A percentile compares a stretch with the other conserved stretches of the same genome.
These are phyloP conservation scores for Tethea ocularis DNA, from an alignment of 2,888 invertebrate genomes.

Conservation along the genomic window DNA sequence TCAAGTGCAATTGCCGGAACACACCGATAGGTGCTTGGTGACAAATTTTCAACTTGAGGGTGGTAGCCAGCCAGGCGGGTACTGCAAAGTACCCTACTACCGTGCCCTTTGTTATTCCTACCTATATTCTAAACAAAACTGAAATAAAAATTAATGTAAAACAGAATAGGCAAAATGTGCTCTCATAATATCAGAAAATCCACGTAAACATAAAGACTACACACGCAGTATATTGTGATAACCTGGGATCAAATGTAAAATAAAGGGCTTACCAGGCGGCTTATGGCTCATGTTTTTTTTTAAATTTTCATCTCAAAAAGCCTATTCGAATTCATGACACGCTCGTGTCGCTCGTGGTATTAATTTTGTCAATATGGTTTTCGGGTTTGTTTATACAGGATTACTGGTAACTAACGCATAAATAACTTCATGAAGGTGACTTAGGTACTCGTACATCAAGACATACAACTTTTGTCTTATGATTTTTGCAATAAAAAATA, in stretches of 20 bases:
- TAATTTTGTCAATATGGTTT: background rate
- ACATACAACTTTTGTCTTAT: too few species aligned
- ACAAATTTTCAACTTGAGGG: too few species aligned
- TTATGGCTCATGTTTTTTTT: background rate
- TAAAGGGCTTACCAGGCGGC: background rate
- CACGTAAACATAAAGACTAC: background rate
- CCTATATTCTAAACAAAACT: background rate
- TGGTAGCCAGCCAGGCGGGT: too few species aligned
- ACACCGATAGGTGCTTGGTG: too few species aligned
- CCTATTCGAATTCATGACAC: background rate
- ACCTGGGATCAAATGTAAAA: background rate
- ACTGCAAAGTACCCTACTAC: too few species aligned
- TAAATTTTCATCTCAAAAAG: background rate
- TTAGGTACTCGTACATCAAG: too few species aligned
- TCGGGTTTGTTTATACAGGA: too few species aligned
- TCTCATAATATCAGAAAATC: background rate
- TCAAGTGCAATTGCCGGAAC: too few species aligned
- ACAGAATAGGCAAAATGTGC: background rate
- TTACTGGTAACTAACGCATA: too few species aligned
- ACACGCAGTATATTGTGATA: background rate
- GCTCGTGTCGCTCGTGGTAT: background rate
- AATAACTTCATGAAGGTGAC: too few species aligned
- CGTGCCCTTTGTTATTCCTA: too few species aligned
- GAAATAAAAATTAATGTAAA: background rate
- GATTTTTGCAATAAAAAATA: too few species aligned